Conservation (phyloP, 1,140 invertebrate genomes). For the Drosophila ironensis region DNA sequence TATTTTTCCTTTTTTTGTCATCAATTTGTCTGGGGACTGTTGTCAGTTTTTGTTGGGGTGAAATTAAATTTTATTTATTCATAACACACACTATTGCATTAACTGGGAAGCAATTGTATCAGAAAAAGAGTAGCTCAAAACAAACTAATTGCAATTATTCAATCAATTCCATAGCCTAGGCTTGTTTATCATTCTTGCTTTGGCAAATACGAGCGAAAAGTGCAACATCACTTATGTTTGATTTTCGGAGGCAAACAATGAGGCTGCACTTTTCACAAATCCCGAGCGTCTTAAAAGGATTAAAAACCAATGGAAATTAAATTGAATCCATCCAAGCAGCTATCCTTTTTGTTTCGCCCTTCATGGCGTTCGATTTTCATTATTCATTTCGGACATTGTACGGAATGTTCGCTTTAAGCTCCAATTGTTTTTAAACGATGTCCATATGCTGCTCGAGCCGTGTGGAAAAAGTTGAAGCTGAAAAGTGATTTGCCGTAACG, state of each 20-base stretch:
- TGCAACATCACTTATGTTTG: conserved; percentile 72
- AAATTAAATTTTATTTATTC: conserved; percentile 79
- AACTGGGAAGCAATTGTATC: conserved; percentile 45
- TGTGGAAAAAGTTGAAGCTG: conserved; percentile 26
- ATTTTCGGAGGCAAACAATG: conserved; percentile 61
- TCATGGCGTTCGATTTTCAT: conserved; percentile 10
- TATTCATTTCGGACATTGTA: conserved; percentile 38
- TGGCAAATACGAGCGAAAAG: conserved; percentile 59
- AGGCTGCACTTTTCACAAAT: conserved; percentile 51
- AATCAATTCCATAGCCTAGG: conserved; percentile 30
- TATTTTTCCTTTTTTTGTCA: neutral
- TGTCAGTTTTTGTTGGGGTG: conserved; percentile 72
- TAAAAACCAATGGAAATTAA: conserved; percentile 50
- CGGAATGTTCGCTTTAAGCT: conserved; percentile 12
- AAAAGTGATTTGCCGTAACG: conserved; percentile 71
- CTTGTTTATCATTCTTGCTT: conserved; percentile 54
- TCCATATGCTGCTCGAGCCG: neutral
- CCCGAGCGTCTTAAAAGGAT: conserved; percentile 40
- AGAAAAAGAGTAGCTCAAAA: conserved; percentile 30
- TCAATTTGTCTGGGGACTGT: conserved; percentile 40
- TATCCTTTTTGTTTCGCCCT: neutral
- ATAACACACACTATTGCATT: conserved; percentile 66
- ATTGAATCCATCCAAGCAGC: conserved; percentile 26
- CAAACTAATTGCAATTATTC: conserved; percentile 61
- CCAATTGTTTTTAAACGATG: conserved; percentile 46